These are phyloP conservation scores for Xiphias gladius DNA, from an alignment of 2,113 vertebrate species.

Conservation along the genomic window DNA sequence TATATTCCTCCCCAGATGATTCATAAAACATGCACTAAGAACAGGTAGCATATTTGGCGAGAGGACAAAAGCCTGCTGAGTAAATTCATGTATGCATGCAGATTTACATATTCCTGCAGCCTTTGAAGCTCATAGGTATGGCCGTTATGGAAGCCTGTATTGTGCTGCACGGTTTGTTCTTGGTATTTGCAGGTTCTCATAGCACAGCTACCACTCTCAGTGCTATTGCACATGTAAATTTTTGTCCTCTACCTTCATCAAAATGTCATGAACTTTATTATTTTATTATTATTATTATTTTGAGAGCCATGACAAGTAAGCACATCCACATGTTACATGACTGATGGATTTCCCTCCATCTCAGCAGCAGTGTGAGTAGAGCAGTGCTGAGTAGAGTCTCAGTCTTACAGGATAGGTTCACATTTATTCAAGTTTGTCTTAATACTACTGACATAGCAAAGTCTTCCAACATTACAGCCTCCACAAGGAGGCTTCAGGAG, in stretches of 20 bases:
- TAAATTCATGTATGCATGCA: slow-evolving; percentile 45
- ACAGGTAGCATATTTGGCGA: slow-evolving; percentile 66
- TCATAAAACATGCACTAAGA: slow-evolving; percentile 75
- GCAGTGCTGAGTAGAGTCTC: not conserved
- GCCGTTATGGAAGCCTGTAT: slow-evolving; percentile 31
- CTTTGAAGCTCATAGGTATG: slow-evolving; percentile 22
- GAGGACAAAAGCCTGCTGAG: slow-evolving; percentile 58
- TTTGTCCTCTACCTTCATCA: slow-evolving; percentile 34
- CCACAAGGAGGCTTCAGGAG: too few relatives aligned
- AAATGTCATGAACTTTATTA: slow-evolving; percentile 35
- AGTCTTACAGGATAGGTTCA: too few relatives aligned
- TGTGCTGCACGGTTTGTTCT: slow-evolving; percentile 49
- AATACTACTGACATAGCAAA: too few relatives aligned
- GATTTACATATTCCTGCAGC: slow-evolving; percentile 54
- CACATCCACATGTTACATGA: slow-evolving; percentile 6
- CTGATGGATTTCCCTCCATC: not conserved
- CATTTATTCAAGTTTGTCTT: too few relatives aligned
- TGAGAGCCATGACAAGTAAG: slow-evolving; percentile 1
- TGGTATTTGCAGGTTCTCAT: slow-evolving; percentile 2
- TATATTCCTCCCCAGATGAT: slow-evolving; percentile 79
- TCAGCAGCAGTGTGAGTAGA: not conserved
- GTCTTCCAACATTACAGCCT: too few relatives aligned
- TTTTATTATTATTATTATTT: not conserved
- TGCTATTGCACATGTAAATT: not conserved
- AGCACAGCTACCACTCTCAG: slow-evolving; percentile 5